Base-by-base conservation (phyloP, 1,140 invertebrate genomes). In the Argopecten irradians region DNA sequence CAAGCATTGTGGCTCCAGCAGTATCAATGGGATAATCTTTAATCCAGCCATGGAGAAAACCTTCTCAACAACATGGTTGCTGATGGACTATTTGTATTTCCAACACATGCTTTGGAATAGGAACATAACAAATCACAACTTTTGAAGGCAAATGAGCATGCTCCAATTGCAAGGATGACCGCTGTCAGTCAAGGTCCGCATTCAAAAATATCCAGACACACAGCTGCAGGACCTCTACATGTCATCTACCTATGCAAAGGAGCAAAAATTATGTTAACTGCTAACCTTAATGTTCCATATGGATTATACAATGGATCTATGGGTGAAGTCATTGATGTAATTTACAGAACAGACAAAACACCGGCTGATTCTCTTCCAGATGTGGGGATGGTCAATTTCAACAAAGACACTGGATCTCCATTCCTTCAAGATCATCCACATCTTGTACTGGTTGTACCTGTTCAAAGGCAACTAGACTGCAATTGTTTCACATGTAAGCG, bases 221-320 rank as follows among this genome's bases (percentile, higher is more conserved):
- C 84, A n/a, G 86, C 84, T n/a, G 86, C 71, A 16, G 84, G 86
- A 2, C 33, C 83, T 16, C 32, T 87, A 16, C 33, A 41, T 8
- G 43, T 19, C n/a, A 0, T 89, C 34, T 91, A 41, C 34, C 41
- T 87, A 16, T 90, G 89, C 43, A 87, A 87, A 86, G 34, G 34
- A 33, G 85, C 90, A 35, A 89, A 87, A 86, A 89, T 90, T 9
- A 91, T 91, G 90, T 33, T 91, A 7, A 34, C 85, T 34, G 86
- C 84, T 2, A 91, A 91, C 39, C 43, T 91, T 22, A 86, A 82
- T 89, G 86, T 91, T 8, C n/a, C 16, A 19, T 89, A 33, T 71
- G 90, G 87, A 34, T 71, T 91, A 8, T 90, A 82, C 36, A 89
- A 91, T 86, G 90, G 87, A 9, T 43, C 89, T 34, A 84, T 90